Base-by-base conservation (phyloP, 30 jellyfish, hydroid and myxozoan genomes). In the Aurelia sp. region DNA sequence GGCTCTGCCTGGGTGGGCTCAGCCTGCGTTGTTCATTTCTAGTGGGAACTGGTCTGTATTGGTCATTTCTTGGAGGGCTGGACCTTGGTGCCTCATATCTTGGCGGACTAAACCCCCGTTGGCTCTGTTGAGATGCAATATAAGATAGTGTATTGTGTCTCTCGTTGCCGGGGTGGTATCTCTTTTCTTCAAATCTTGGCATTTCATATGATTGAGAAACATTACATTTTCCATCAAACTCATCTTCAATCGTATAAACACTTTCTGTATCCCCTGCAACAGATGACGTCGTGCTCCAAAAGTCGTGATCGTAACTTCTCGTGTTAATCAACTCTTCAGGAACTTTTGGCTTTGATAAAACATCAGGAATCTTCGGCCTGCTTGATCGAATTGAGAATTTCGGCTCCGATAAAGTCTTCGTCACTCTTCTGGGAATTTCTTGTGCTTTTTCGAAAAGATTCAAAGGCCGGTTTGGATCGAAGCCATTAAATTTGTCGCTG, bases 281-380 rank as follows among this genome's bases (percentile, higher is more conserved):
- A 11, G 93, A 84, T 21, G 87, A 72, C 3, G 67, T 35, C 24
- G 93, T 57, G 41, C 82, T 57, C 93, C 93, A 84, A 30, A 84
- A 84, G 44, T 84, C 93, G 18, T 63, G 62, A 72, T 84, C 93
- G 31, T 62, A 64, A 13, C 82, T 30, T 31, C 86, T 10, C 50
- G 76, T 81, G 27, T 57, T 52, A 19, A 83, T n/a, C 74, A 72
- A 7, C 27, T 83, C 92, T 18, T 71, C 72, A 2, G 87, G 88
- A 15, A 84, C 63, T 38, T 65, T 73, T 41, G 93, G 72, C 76
- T 73, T 72, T 30, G 93, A 72, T 74, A 84, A 33, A 24, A 63
- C 78, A 72, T 72, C 93, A 13, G 93, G 93, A 58, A 84, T 71
- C 22, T 55, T 72, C 0, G 93, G 93, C 76, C 93, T 64, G 31